A percentile compares a stretch with the other conserved stretches of the same genome.
Evolutionary conservation across 2,888 invertebrate species (phyloP).

Genomic region (Caenorhabditis uteleia): DNA sequence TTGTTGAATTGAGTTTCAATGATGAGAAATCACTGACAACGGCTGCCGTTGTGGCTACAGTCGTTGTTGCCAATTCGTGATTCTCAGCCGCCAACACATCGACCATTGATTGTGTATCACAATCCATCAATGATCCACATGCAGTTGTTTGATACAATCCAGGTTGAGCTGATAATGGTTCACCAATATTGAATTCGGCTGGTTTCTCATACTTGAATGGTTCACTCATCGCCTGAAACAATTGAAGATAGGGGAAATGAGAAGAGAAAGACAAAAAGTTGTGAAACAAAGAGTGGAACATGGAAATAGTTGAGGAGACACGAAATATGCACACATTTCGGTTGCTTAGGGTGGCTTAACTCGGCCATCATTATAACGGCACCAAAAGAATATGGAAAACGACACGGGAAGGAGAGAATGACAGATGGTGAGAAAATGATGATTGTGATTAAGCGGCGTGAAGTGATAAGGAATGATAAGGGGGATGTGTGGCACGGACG

Average conservation of each 20-base stretch:
- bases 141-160: conserved; percentile 9
- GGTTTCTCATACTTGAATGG: conserved; percentile 4
- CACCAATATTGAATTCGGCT: background rate
- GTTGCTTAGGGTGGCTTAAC: no score
- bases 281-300: background rate
- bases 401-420: no score
- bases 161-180: conserved; percentile 9
- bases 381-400: no score
- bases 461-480: no score
- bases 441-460: no score
- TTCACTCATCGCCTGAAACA: conserved; percentile 6
- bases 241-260: background rate
- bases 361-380: no score
- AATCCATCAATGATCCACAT: conserved; percentile 4
- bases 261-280: background rate
- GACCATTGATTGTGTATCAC: conserved; percentile 3
- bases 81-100: conserved; percentile 1
- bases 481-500: no score
- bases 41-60: background rate
- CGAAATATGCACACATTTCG: no score
- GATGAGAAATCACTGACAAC: background rate
- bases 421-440: no score
- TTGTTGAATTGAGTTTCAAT: no score
- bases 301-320: background rate
- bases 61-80: background rate